Evolutionary conservation across 2,888 invertebrate genomes (phyloP).

Genomic region (Drosophila anomalata): DNA sequence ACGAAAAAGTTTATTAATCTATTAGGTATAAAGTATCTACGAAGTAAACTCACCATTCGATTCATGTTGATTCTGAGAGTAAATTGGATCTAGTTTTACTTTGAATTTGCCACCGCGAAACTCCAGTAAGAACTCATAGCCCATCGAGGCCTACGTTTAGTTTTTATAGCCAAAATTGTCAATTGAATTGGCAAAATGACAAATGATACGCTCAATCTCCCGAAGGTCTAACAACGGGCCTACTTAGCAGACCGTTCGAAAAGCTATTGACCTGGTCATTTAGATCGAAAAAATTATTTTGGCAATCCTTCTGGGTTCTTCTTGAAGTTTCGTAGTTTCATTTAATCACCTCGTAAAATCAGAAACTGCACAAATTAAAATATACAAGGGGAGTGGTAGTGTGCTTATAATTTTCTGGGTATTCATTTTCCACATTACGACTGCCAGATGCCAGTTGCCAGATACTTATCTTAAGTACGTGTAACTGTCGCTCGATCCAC

Average conservation of each 20-base stretch:
- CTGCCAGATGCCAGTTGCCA: conserved; percentile 45
- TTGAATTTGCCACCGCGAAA: conserved; percentile 67
- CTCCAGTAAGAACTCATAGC: conserved; percentile 76
- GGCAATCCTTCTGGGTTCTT: conserved; percentile 3
- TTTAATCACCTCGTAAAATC: conserved; percentile 23
- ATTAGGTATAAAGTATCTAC: background rate
- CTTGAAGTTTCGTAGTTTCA: conserved; percentile 1
- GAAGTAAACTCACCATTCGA: conserved; percentile 47
- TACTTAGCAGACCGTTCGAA: conserved; percentile 12
- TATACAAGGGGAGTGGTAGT: conserved; percentile 31
- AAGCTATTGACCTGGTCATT: background rate
- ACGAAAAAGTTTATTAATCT: background rate
- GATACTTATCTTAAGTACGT: conserved; percentile 75
- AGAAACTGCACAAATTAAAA: conserved; percentile 50
- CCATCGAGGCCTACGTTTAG: conserved; percentile 35
- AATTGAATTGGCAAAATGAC: conserved; percentile 29
- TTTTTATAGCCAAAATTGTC: conserved; percentile 58
- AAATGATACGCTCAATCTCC: conserved; percentile 47
- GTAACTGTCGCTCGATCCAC: conserved; percentile 65
- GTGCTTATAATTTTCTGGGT: conserved; percentile 42
- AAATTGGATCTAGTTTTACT: conserved; percentile 73
- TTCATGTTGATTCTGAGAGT: conserved; percentile 52
- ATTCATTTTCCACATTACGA: conserved; percentile 53
- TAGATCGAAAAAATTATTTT: background rate
- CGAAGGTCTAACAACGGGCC: conserved; percentile 60